Percentiles rank a stretch among this genome's conserved stretches.
Evolutionary conservation across 1,140 invertebrate species (phyloP).

Genomic region (Drosophila ambigua): DNA sequence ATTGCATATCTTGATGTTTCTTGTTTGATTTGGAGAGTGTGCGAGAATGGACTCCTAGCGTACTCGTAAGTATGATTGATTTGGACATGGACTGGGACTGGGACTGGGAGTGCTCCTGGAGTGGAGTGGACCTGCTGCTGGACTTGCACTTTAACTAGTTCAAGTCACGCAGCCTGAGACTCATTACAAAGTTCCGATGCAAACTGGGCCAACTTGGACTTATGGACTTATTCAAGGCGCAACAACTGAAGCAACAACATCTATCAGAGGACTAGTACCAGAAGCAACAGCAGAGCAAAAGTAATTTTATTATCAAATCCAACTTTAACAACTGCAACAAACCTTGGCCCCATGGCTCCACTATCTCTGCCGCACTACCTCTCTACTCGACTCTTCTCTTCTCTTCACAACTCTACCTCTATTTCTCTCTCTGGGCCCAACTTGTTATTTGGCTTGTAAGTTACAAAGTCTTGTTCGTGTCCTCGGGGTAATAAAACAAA

Average conservation of each 20-base stretch:
- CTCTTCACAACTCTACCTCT: slow-evolving; percentile 5
- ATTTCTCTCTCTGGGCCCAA: slow-evolving; percentile 48
- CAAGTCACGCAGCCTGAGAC: slow-evolving; percentile 19
- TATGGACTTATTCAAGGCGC: slow-evolving; percentile 44
- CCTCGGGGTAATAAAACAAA: slow-evolving; percentile 81
- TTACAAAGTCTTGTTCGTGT: slow-evolving; percentile 82
- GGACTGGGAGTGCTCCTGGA: too few species aligned
- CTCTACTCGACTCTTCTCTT: neutral
- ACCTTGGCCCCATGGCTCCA: slow-evolving; percentile 29
- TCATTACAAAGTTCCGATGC: slow-evolving; percentile 75
- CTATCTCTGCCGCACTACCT: neutral
- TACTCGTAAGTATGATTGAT: slow-evolving; percentile 51
- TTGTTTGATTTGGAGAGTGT: slow-evolving; percentile 46
- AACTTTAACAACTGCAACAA: slow-evolving; percentile 77
- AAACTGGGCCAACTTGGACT: slow-evolving; percentile 72
- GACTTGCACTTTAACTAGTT: neutral
- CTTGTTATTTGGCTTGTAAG: slow-evolving; percentile 82
- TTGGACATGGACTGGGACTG: slow-evolving; percentile 8
- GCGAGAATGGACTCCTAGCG: neutral
- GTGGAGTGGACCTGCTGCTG: too few species aligned
- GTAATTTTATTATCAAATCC: slow-evolving; percentile 82
- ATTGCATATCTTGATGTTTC: slow-evolving; percentile 69
- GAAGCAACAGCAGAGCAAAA: slow-evolving; percentile 62
- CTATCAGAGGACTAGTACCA: neutral
- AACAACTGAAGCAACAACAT: slow-evolving; percentile 28